Evolutionary conservation across 1,140 invertebrate genomes (phyloP).

Genomic region (Drosophila persimilis): DNA sequence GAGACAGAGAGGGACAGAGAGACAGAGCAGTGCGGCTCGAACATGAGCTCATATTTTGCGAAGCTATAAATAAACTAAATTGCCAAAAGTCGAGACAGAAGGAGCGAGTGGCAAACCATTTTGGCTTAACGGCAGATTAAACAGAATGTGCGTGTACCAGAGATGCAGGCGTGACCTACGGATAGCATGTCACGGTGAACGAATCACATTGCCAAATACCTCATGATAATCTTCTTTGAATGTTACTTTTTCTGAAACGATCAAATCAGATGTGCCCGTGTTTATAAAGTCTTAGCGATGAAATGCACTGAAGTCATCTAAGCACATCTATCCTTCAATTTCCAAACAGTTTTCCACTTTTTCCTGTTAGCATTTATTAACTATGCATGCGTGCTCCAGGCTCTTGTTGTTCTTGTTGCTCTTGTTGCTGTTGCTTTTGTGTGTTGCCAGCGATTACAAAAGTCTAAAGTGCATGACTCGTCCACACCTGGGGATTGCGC

Average conservation of each 20-base stretch:
- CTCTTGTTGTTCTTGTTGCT: background rate
- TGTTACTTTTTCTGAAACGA: too few species aligned
- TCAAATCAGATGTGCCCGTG: too few species aligned
- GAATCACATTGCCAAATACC: background rate
- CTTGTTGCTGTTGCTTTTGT: constrained; percentile 13
- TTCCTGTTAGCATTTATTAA: constrained; percentile 52
- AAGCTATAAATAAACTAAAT: constrained; percentile 79
- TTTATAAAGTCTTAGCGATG: too few species aligned
- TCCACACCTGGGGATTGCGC: constrained; percentile 53
- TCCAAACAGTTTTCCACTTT: constrained; percentile 21
- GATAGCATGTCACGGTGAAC: background rate
- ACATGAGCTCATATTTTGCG: constrained; percentile 70
- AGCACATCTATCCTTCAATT: constrained; percentile 7
- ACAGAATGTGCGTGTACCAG: constrained; percentile 43
- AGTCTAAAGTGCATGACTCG: constrained; percentile 48
- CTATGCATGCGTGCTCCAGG: constrained; percentile 49
- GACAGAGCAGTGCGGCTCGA: constrained; percentile 16
- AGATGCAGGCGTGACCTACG: constrained; percentile 27
- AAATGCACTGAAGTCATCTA: background rate
- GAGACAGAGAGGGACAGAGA: too few species aligned
- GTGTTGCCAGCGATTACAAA: constrained; percentile 38
- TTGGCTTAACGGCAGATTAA: constrained; percentile 73
- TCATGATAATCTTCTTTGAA: background rate
- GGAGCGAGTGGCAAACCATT: constrained; percentile 30
- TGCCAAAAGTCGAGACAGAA: constrained; percentile 65